These are phyloP conservation scores for Frankliniella intonsa DNA, from an alignment of 2,888 invertebrate species.

Conservation along the genomic window DNA sequence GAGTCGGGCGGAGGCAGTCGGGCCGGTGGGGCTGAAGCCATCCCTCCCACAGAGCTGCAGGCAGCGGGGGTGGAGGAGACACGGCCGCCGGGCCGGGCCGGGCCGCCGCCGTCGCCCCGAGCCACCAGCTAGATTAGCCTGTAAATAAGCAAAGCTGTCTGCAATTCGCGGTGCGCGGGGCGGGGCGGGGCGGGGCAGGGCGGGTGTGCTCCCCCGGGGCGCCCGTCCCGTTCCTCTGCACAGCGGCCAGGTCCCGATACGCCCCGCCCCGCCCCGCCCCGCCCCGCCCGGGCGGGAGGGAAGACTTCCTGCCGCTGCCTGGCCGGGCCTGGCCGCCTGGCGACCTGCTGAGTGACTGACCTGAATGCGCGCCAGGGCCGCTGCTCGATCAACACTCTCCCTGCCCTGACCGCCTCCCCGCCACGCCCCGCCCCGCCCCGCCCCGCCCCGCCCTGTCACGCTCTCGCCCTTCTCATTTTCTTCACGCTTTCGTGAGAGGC, in stretches of 20 bases:
- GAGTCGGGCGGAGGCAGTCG: neutral
- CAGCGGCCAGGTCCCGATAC: neutral
- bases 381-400: neutral
- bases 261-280: neutral
- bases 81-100: no score
- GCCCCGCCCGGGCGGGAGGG: neutral
- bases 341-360: neutral
- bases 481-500: no score
- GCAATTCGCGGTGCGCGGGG: neutral
- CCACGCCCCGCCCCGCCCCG: neutral
- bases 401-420: neutral
- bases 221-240: no score
- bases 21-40: neutral
- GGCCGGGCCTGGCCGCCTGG: no score
- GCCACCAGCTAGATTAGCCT: conserved; percentile 3
- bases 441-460: neutral
- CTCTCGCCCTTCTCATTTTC: neutral
- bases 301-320: neutral
- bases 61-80: no score
- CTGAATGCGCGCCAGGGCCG: neutral
- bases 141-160: conserved; percentile 21
- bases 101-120: neutral
- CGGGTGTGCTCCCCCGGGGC: neutral
- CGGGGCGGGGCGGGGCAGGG: neutral
- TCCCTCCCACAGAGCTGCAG: neutral